phyloP scores from a whole-genome alignment of 2,888 invertebrate species.

The Cryptophagus acutangulus region DNA sequence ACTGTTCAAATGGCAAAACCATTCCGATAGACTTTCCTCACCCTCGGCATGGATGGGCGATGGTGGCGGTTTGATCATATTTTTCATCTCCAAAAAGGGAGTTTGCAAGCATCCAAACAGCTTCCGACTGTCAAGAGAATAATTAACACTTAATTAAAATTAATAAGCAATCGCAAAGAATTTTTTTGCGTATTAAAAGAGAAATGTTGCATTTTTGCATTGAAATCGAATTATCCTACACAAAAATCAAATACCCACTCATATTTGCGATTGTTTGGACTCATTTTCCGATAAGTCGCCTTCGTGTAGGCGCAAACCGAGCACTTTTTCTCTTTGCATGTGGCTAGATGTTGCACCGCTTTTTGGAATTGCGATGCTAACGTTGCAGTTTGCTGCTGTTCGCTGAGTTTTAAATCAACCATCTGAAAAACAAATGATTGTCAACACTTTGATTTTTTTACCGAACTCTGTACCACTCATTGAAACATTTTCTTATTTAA shows the following conservation, averaged over 20 bases:
- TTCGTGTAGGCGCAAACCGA: conserved; percentile 57
- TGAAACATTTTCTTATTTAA: no score
- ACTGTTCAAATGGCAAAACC: conserved; percentile 41
- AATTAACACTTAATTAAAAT: neutral
- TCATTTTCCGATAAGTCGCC: conserved; percentile 54
- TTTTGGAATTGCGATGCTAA: conserved; percentile 52
- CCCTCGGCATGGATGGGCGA: conserved; percentile 44
- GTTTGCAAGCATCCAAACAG: conserved; percentile 57
- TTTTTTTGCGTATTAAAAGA: no score
- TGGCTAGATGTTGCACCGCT: conserved; percentile 52
- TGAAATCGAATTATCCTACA: neutral
- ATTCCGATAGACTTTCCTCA: conserved; percentile 46
- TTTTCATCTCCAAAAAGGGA: conserved; percentile 54
- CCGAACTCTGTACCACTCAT: no score
- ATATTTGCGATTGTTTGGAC: conserved; percentile 41
- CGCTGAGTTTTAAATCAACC: conserved; percentile 49
- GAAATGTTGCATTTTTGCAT: no score
- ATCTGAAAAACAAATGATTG: conserved; percentile 33
- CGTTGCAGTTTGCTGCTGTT: conserved; percentile 48
- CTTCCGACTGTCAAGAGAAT: conserved; percentile 48
- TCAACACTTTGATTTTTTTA: no score
- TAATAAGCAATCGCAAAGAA: neutral
- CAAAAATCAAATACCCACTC: conserved; percentile 43
- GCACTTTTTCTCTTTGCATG: conserved; percentile 54
- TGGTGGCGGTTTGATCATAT: conserved; percentile 53